Evolutionary conservation across 2,888 invertebrate genomes (phyloP).

Genomic region (Eutolmus rufibarbis): DNA sequence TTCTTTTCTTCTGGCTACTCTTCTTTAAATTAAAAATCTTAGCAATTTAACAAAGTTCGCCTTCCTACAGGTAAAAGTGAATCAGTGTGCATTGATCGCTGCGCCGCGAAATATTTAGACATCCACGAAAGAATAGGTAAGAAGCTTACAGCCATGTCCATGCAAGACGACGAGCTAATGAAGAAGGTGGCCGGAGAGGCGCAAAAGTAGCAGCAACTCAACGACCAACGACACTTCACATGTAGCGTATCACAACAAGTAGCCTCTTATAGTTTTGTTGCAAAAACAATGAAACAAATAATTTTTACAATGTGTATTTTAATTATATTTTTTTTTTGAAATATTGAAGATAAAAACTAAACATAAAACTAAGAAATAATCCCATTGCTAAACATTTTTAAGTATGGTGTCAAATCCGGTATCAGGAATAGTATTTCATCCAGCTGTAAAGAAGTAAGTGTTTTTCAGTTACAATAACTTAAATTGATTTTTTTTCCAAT

Average conservation of each 20-base stretch:
- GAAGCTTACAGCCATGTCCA: conserved; percentile 91
- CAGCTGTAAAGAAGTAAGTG: conserved; percentile 57
- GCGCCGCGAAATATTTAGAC: conserved; percentile 97
- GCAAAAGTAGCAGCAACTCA: conserved; percentile 38
- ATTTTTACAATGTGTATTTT: background rate
- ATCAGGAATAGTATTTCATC: conserved; percentile 67
- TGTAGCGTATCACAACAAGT: background rate
- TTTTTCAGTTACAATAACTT: conserved; percentile 49
- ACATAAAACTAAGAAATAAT: background rate
- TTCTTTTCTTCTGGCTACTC: too few species aligned
- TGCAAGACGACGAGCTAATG: conserved; percentile 80
- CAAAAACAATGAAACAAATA: background rate
- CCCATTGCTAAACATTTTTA: conserved; percentile 65
- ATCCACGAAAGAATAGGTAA: conserved; percentile 97
- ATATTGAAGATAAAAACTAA: conserved; percentile 26
- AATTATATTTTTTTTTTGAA: background rate
- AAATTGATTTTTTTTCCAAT: conserved; percentile 54
- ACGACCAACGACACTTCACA: background rate
- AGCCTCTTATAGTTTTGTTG: background rate
- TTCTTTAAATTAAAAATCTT: background rate
- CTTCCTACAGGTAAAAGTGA: conserved; percentile 83
- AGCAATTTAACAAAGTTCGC: background rate
- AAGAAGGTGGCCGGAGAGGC: conserved; percentile 64
- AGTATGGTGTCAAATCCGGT: conserved; percentile 68
- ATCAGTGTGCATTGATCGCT: conserved; percentile 96